Evolutionary conservation across 2,797 vertebrate genomes (phyloP).

Genomic region (Muscicapa striata): DNA sequence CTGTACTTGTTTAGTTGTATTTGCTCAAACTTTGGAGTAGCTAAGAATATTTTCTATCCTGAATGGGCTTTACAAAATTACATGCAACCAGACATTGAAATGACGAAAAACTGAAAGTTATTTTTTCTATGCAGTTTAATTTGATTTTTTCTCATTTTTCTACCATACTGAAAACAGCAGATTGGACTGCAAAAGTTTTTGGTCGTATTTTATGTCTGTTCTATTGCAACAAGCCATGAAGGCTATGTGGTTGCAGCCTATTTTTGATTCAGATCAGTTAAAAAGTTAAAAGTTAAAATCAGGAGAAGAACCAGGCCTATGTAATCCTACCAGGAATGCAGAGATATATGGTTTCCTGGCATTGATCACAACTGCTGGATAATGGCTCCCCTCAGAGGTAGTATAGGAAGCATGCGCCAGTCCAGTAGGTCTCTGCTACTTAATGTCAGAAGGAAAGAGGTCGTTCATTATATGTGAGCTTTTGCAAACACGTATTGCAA

Average conservation of each 20-base stretch:
- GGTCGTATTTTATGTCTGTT: not conserved
- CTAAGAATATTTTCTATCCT: not conserved
- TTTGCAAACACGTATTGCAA: not conserved
- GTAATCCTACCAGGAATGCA: not conserved
- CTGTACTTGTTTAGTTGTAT: not conserved
- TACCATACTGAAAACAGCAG: not conserved
- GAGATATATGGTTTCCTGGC: not conserved
- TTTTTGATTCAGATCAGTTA: not conserved
- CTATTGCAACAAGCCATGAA: not conserved
- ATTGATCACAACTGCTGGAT: slow-evolving; percentile 45
- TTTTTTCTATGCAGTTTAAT: not conserved
- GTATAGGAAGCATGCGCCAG: not conserved
- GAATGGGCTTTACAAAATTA: not conserved
- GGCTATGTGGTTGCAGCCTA: not conserved
- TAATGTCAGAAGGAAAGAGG: not conserved
- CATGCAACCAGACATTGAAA: not conserved
- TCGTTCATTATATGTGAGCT: not conserved
- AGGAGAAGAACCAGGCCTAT: not conserved
- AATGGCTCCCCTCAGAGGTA: slow-evolving; percentile 73
- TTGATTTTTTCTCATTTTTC: not conserved
- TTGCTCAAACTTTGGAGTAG: not conserved
- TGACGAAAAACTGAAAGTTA: not conserved
- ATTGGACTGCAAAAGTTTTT: not conserved
- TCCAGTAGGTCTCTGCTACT: not conserved
- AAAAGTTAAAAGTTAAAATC: not conserved